Percentiles rank a stretch among this genome's conserved stretches.
Evolutionary conservation across 30 jellyfish, hydroid and myxozoan genomes (phyloP).

Genomic region (Hydractinia echinata): DNA sequence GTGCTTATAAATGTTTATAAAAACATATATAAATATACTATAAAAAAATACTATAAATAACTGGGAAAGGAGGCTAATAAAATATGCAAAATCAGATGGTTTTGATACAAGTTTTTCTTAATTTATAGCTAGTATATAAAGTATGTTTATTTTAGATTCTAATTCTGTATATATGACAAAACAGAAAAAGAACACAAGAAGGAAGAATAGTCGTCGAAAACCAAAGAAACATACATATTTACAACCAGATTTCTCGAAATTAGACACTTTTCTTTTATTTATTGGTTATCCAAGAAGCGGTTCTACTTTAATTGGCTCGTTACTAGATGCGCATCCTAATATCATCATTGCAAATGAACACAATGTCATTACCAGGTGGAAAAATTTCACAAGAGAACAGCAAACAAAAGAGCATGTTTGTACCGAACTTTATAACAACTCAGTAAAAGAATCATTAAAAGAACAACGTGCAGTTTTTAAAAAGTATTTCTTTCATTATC

Average conservation of each 20-base stretch:
- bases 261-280: constrained; percentile 53
- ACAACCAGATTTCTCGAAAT: constrained; percentile 34
- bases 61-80: too few species aligned
- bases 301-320: constrained; percentile 68
- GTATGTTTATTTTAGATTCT: too few species aligned
- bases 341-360: constrained; percentile 74
- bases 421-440: constrained; percentile 46
- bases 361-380: constrained; percentile 42
- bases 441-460: constrained; percentile 35
- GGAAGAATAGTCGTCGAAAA: too few species aligned
- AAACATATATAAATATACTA: too few species aligned
- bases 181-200: too few species aligned
- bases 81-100: too few species aligned
- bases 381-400: constrained; percentile 18
- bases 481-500: constrained; percentile 44
- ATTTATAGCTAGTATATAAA: too few species aligned
- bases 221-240: neutral
- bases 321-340: constrained; percentile 81
- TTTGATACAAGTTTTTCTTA: too few species aligned
- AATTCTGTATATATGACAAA: too few species aligned
- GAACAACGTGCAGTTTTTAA: constrained; percentile 40
- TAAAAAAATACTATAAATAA: too few species aligned
- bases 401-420: constrained; percentile 34
- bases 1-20: too few species aligned
- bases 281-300: constrained; percentile 92